Evolutionary conservation across 1,140 invertebrate genomes (phyloP).

Genomic region (Camponotus vicinus): DNA sequence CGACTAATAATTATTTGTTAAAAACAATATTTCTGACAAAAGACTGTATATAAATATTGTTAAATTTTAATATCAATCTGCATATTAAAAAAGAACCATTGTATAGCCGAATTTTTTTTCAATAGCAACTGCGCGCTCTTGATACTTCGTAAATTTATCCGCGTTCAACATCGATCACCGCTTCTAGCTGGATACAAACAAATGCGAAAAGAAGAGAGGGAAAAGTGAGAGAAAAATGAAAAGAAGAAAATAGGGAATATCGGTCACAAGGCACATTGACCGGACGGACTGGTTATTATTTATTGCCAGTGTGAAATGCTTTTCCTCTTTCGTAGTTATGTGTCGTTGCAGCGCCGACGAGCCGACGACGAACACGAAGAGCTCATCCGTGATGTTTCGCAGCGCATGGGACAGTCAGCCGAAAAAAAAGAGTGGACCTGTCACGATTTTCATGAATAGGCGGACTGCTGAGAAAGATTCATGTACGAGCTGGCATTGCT

Average conservation of each 20-base stretch:
- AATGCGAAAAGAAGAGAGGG: not conserved
- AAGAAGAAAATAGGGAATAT: conserved; percentile 51
- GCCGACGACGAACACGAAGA: conserved; percentile 69
- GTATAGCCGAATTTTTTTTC: not conserved
- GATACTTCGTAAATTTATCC: conserved; percentile 32
- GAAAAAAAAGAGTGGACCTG: conserved; percentile 59
- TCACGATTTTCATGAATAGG: conserved; percentile 73
- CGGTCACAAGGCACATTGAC: conserved; percentile 57
- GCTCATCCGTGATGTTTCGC: conserved; percentile 72
- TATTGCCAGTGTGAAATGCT: conserved; percentile 70
- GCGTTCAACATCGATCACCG: not conserved
- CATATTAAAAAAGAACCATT: not conserved
- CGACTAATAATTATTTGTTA: not conserved
- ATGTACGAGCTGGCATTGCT: conserved; percentile 57
- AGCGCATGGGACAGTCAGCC: conserved; percentile 39
- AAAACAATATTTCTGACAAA: not conserved
- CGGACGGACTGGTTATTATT: conserved; percentile 73
- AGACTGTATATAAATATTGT: not conserved
- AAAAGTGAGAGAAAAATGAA: conserved; percentile 14
- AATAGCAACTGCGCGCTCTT: not conserved
- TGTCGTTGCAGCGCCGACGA: conserved; percentile 68
- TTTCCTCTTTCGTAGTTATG: conserved; percentile 67
- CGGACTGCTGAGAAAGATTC: conserved; percentile 67
- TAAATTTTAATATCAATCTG: not conserved
- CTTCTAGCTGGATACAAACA: conserved; percentile 27